These are phyloP conservation scores for Eremophila alpestris DNA, from an alignment of 2,797 vertebrate species.

Conservation along the genomic window DNA sequence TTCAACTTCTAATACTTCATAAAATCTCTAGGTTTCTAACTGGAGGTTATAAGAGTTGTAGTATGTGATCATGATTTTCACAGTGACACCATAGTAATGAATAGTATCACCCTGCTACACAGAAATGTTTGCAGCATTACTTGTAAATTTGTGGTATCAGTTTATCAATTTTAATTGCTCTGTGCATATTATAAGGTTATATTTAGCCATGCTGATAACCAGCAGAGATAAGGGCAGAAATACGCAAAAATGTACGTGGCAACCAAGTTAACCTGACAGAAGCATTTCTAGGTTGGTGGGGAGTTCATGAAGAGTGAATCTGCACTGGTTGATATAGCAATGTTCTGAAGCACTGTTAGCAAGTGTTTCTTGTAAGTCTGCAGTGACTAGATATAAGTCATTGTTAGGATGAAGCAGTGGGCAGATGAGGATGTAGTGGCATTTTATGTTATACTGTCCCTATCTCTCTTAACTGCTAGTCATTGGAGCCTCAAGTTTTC, in stretches of 20 bases:
- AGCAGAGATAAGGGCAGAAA: background rate
- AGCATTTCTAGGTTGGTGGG: background rate
- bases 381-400: background rate
- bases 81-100: background rate
- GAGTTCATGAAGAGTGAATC: background rate
- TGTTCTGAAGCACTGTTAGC: background rate
- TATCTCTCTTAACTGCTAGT: background rate
- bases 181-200: background rate
- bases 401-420: background rate
- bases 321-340: background rate
- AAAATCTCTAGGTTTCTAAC: background rate
- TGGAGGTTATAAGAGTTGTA: background rate
- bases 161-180: background rate
- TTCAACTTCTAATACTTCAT: background rate
- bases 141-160: background rate
- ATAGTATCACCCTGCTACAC: background rate
- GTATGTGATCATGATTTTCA: background rate
- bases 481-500: background rate
- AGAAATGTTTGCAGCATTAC: background rate
- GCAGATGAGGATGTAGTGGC: background rate
- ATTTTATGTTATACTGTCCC: background rate
- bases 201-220: background rate
- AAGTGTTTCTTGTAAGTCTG: background rate
- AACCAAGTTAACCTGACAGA: background rate
- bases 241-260: background rate